Conservation (phyloP, 2,888 invertebrate species). For the Cecidostiba fungosa region DNA sequence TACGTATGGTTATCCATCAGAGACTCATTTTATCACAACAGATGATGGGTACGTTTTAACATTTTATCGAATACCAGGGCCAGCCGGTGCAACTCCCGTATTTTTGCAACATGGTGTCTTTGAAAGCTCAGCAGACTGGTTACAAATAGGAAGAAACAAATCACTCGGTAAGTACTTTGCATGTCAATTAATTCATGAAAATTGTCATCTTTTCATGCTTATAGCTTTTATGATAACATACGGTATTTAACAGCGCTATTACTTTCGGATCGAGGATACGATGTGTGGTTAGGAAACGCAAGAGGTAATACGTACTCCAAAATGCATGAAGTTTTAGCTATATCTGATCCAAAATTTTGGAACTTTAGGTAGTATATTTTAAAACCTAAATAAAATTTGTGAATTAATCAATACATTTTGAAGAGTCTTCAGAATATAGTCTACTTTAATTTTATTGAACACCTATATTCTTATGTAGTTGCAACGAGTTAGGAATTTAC, state of each 20-base stretch:
- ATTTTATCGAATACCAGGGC: neutral
- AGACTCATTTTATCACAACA: neutral
- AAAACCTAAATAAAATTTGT: too few species aligned
- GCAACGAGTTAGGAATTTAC: slow-evolving; percentile 23
- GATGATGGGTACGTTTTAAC: neutral
- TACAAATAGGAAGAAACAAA: neutral
- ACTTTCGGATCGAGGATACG: slow-evolving; percentile 6
- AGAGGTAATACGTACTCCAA: neutral
- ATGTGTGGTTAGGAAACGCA: neutral
- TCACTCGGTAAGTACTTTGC: neutral
- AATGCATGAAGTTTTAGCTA: neutral
- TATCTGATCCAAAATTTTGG: neutral
- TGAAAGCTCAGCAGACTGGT: neutral
- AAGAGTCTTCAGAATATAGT: too few species aligned
- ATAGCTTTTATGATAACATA: neutral
- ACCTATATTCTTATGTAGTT: neutral
- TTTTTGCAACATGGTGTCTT: neutral
- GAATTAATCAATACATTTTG: too few species aligned
- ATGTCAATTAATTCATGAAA: neutral
- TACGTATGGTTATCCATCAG: neutral
- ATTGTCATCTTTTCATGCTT: neutral
- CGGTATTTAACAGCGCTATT: neutral
- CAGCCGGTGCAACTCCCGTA: neutral
- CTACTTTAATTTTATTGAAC: too few species aligned
- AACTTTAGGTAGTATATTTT: too few species aligned